Conservation (phyloP, 2,888 invertebrate genomes). For the Toxonevra muliebris region DNA sequence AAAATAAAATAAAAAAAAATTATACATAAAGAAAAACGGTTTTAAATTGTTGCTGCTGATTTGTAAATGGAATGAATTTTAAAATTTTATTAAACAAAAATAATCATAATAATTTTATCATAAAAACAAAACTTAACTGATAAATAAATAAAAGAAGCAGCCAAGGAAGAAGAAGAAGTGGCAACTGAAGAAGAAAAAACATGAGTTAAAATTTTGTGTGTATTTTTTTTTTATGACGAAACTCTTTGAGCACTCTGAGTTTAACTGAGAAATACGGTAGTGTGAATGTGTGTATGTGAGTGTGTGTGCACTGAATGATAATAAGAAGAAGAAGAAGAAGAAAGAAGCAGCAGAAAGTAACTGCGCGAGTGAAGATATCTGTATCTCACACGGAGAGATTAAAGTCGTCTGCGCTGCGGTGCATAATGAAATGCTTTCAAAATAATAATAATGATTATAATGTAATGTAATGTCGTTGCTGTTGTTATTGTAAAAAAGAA, state of each 20-base stretch:
- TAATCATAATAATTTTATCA: constrained; percentile 4
- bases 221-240: too few species aligned
- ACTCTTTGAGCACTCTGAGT: too few species aligned
- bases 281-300: neutral
- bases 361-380: too few species aligned
- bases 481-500: too few species aligned
- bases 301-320: neutral
- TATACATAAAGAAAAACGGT: neutral
- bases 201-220: too few species aligned
- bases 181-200: too few species aligned
- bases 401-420: too few species aligned
- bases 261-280: neutral
- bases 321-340: neutral
- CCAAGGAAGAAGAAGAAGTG: neutral
- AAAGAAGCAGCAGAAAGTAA: too few species aligned
- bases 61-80: neutral
- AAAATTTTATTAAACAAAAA: neutral
- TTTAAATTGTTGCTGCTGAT: neutral
- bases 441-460: too few species aligned
- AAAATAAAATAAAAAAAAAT: neutral
- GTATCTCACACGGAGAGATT: too few species aligned
- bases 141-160: neutral
- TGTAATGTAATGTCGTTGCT: too few species aligned
- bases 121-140: neutral
- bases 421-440: too few species aligned